Base-by-base conservation (phyloP, 2,888 invertebrate genomes). In the Chydorus sphaericus region DNA sequence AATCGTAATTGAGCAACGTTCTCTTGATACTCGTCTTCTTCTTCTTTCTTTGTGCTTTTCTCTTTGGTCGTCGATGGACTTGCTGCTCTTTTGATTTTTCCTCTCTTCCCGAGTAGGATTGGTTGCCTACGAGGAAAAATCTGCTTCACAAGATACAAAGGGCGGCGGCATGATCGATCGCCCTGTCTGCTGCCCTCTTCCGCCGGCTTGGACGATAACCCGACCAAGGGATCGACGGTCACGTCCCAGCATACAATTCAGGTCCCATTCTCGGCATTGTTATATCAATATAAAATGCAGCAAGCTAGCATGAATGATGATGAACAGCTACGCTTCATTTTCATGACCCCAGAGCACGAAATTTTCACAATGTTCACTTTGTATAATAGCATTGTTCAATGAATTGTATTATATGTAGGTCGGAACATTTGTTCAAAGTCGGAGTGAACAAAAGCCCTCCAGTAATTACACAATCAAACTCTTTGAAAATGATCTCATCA, bases 401-500 rank as follows among this genome's bases (percentile, higher is more conserved):
- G n/a, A n/a, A n/a, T 14, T 2, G 8, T 38, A 18, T 8, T 14
- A 4, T n/a, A n/a, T 38, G 2, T 7, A 18, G 16, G 44, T 44
- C 20, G 26, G 44, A 26, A 23, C 44, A 5, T 26, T 44, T n/a
- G 14, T 20, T 7, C 44, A 44, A 28, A 44, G 26, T 10, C 44
- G 44, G 4, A 44, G 16, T 14, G 44, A 44, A 14, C 44, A 14
- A n/a, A 4, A 14, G 4, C 29, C 11, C 16, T 20, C 4, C 23
- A 29, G 18, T 26, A 52, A 11, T 20, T 52, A 52, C 36, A 36
- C 37, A n/a, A 55, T 55, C 48, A 55, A 49, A 49, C 55, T 55
- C 5, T 16, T 55, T 28, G 55, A 55, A 23, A 55, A 55, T 31
- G 55, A 55, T 6, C 33, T 55, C 6, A 55, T 55, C 36, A 49